Evolutionary conservation across 1,140 invertebrate species (phyloP), one percentile per base, ranked within the genome.

Genomic region (Halictus rubicundus): DNA sequence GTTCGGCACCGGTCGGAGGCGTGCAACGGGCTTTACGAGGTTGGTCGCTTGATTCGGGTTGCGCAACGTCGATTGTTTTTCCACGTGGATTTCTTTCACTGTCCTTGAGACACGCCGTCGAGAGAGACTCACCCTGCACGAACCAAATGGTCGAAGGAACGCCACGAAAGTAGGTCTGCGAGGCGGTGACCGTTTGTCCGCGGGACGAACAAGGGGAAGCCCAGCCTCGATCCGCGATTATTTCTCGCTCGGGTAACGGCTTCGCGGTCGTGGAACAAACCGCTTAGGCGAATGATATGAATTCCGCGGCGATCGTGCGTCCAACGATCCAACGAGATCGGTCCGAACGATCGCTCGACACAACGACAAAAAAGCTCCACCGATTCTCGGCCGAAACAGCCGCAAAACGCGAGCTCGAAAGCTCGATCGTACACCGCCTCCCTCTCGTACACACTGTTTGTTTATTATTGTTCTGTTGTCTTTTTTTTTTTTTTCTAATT

Each of bases 11-110:
- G 14, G 14, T 7, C 10, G 32, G 32, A 42, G 19, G 32, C 57
- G 21, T 21, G 74, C 23, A 69, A 77, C 74, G 60, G 74, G 74
- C 66, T 49, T 77, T 77, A 23, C 16, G 19, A 27, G 23, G 8
- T n/a, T 63, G 23, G 10, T 32, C 16, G 60, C 63, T 72, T 68
- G 68, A 54, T 42, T 46, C 19, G 25, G 25, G 37, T 78, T 78
- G 69, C 69, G 76, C 25, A 78, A 72, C 69, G 6, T 8, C 76
- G 68, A 72, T 78, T 64, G 76, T 78, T 78, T n/a, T 42, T 70
- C 42, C 69, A 32, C 32, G 60, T 12, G 25, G 16, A 64, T 77
- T 66, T 66, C 2, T 23, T 21, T 66, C 46, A n/a, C 42, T 57
- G 46, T 25, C 76, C 68, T 71, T 64, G 76, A 78, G 46, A 71